A percentile compares a stretch with the other conserved stretches of the same genome.
phyloP scores from a whole-genome alignment of 1,140 invertebrate species.

The Vanessa atalanta region DNA sequence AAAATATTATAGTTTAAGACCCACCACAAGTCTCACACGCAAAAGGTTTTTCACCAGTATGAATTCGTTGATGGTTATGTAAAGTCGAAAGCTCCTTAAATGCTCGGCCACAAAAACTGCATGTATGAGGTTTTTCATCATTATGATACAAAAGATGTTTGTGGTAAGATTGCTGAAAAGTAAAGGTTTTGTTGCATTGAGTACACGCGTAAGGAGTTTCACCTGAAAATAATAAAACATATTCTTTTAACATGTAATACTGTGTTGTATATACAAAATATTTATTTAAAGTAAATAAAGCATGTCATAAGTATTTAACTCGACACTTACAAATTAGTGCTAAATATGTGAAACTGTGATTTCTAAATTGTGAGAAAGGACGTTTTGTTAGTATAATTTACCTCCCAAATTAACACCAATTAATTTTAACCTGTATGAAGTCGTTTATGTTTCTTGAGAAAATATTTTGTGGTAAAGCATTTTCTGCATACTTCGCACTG shows the following conservation, averaged over 20 bases:
- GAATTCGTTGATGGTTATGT: conserved; percentile 93
- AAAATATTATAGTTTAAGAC: conserved; percentile 35
- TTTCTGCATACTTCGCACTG: conserved; percentile 92
- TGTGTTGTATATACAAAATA: too few species aligned
- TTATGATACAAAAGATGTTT: conserved; percentile 93
- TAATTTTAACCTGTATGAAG: conserved; percentile 85
- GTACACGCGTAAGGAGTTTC: conserved; percentile 93
- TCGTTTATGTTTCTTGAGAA: conserved; percentile 93
- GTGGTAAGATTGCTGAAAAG: conserved; percentile 95
- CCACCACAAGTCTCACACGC: conserved; percentile 94
- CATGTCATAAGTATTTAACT: too few species aligned
- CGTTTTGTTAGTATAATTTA: conserved; percentile 64
- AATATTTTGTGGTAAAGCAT: conserved; percentile 94
- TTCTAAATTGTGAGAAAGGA: background rate
- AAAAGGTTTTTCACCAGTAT: conserved; percentile 95
- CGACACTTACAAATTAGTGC: background rate
- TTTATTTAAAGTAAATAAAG: too few species aligned
- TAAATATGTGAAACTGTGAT: background rate
- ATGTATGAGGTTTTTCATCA: conserved; percentile 91
- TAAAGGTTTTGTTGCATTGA: conserved; percentile 93
- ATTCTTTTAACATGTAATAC: background rate
- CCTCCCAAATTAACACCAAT: conserved; percentile 69
- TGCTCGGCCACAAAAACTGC: conserved; percentile 88
- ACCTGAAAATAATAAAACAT: conserved; percentile 78
- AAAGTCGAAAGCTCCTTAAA: conserved; percentile 95